phyloP scores from a whole-genome alignment of 2,888 invertebrate genomes.

The Cephus pulcher region DNA sequence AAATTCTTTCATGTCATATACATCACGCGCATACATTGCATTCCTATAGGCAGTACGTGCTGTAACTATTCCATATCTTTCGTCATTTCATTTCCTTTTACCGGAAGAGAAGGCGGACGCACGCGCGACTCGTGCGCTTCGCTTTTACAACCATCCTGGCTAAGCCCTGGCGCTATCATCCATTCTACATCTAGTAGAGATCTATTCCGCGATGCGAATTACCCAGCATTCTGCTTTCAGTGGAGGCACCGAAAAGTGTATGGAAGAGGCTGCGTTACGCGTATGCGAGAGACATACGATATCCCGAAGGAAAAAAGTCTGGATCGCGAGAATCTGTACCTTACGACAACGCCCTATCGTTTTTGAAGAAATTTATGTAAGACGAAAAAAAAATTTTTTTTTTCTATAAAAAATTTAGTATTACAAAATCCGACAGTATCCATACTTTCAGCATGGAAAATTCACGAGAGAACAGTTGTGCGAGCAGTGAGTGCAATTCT shows the following conservation, averaged over 20 bases:
- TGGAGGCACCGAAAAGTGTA: neutral
- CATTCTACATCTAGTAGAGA: neutral
- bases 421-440: neutral
- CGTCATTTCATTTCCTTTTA: constrained; percentile 37
- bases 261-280: neutral
- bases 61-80: constrained; percentile 19
- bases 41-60: neutral
- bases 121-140: neutral
- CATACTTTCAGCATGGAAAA: constrained; percentile 24
- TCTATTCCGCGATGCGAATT: neutral
- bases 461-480: constrained; percentile 41
- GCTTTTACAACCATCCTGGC: neutral
- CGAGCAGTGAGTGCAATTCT: constrained; percentile 42
- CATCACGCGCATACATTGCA: constrained; percentile 12
- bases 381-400: neutral
- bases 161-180: neutral
- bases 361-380: neutral
- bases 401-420: neutral
- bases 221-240: neutral
- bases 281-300: neutral
- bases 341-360: neutral
- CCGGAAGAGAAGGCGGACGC: constrained; percentile 23
- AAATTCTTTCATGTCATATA: constrained; percentile 29
- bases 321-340: neutral
- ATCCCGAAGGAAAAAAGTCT: neutral